These are phyloP conservation scores for Ectobius pallidus DNA, from an alignment of 2,888 invertebrate genomes.

Conservation along the genomic window DNA sequence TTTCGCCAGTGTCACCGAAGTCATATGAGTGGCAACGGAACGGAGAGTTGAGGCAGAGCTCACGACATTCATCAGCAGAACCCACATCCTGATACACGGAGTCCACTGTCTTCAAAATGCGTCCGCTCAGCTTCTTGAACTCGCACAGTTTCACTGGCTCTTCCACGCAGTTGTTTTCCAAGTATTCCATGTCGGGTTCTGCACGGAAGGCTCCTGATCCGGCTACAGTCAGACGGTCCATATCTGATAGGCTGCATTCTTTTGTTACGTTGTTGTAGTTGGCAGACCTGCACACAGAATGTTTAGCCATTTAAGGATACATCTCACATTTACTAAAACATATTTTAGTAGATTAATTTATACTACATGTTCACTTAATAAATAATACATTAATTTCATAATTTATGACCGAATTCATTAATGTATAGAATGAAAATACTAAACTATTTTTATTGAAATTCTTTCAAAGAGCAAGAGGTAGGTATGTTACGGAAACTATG, in stretches of 20 bases:
- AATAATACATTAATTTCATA: no score
- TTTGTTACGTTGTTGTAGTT: slow-evolving; percentile 87
- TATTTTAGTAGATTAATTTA: no score
- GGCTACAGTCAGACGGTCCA: slow-evolving; percentile 89
- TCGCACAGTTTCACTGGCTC: slow-evolving; percentile 94
- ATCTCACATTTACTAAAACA: no score
- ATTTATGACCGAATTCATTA: no score
- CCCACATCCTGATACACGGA: slow-evolving; percentile 90
- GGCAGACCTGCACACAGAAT: slow-evolving; percentile 76
- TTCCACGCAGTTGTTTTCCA: slow-evolving; percentile 92
- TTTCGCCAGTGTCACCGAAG: slow-evolving; percentile 91
- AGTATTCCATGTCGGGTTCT: slow-evolving; percentile 65
- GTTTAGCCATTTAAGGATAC: no score
- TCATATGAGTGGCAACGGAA: slow-evolving; percentile 94
- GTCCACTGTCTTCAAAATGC: slow-evolving; percentile 91
- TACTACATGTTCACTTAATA: no score
- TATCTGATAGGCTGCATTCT: slow-evolving; percentile 85
- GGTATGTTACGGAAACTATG: no score
- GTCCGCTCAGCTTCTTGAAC: slow-evolving; percentile 86
- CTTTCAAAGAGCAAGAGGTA: no score
- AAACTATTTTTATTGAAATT: no score
- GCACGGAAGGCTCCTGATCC: slow-evolving; percentile 77
- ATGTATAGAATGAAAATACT: no score
- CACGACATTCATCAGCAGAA: slow-evolving; percentile 85
- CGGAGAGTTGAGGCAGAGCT: slow-evolving; percentile 86